Base-by-base conservation (phyloP, 2,888 invertebrate species). In the Eupithecia pulchellata region DNA sequence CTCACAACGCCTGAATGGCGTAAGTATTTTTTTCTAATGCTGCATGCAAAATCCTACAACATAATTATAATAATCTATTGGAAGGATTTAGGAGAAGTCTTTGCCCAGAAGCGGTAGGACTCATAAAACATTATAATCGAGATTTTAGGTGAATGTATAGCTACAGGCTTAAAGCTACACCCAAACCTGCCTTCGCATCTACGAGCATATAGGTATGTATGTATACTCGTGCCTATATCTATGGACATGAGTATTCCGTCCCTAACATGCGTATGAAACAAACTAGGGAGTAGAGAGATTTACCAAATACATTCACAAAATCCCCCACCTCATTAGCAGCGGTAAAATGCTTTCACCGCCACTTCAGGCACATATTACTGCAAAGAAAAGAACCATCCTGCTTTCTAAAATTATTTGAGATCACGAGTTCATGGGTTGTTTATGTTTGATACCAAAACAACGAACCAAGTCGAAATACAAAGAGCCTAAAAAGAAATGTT, bases 401-500 rank as follows among this genome's bases (percentile, higher is more conserved):
- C 29, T 29, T 17, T 14, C 29, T n/a, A 25, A 36, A 61, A 13
- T 25, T 61, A 61, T 61, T 36, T 25, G 20, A 36, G 5, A 34
- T 34, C 36, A 20, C 36, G 61, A 61, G 34, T 36, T 61, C 34
- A 61, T 36, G 34, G 34, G 25, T 61, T 60, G 32, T 60, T 60
- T 60, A 58, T 30, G 17, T 20, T 60, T 60, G 34, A 52, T 36
- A n/a, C 4, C 52, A 52, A 52, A 73, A 70, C 70, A 73, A 66
- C 27, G 47, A 63, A 64, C 39, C 55, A 55, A 71, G 60, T 36
- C 52, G 30, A 47, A 66, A 72, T 30, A 69, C 60, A 75, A 75
- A 69, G 71, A 76, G 76, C 75, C 60, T 68, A n/a, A 62, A 70
- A 80, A 67, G 74, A 76, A 82, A 81, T 78, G 78, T 78, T 82